phyloP scores from a whole-genome alignment of 2,113 vertebrate species.

The Tragelaphus imberbis region DNA sequence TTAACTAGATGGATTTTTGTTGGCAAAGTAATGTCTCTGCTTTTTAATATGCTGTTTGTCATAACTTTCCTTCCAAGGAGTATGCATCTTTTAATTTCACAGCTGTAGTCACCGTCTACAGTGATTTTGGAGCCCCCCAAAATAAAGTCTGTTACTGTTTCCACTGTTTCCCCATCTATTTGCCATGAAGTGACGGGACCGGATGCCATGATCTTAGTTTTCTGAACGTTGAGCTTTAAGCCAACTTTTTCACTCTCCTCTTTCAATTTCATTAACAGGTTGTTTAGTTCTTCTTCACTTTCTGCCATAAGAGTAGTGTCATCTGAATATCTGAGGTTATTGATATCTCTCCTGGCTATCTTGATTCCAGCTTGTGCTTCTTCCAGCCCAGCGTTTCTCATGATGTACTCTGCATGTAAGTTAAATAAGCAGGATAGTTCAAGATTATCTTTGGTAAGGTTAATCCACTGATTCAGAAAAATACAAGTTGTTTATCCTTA shows the following conservation, averaged over 20 bases:
- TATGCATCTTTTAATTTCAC: not conserved
- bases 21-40: not conserved
- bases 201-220: not conserved
- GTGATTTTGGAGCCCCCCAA: accelerated
- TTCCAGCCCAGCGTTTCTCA: not conserved
- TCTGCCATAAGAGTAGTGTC: not conserved
- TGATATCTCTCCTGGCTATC: not conserved
- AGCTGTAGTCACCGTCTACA: not conserved
- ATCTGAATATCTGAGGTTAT: not conserved
- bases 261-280: not conserved
- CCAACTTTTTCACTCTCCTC: not conserved
- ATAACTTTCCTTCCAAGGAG: not conserved
- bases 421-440: not conserved
- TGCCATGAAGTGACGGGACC: not conserved
- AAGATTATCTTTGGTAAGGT: not conserved
- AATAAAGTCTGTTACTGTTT: not conserved
- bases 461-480: not conserved
- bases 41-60: not conserved
- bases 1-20: not conserved
- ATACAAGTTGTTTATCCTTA: not conserved
- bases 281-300: not conserved
- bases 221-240: not conserved
- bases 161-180: not conserved
- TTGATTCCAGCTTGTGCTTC: not conserved
- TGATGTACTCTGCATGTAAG: not conserved